Percentiles rank a stretch among this genome's conserved stretches.
Conservation (phyloP, 2,797 vertebrate genomes). For the Spondyliosoma cantharus region DNA sequence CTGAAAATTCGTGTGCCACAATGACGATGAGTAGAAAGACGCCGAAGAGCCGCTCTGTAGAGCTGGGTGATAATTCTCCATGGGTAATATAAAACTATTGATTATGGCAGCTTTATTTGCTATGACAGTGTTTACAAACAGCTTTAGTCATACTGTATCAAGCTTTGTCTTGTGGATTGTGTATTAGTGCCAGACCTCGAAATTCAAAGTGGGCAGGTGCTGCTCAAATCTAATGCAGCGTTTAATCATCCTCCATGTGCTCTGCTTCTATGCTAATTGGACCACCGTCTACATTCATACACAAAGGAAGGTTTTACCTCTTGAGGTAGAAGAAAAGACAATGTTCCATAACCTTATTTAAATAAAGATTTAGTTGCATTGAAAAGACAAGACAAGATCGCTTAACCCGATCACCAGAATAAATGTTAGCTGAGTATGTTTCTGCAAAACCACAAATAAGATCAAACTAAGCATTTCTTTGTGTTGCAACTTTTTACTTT, state of each 20-base stretch:
- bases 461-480: no score
- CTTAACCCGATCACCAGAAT: no score
- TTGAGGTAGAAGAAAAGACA: neutral
- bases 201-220: conserved; percentile 28
- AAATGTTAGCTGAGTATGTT: no score
- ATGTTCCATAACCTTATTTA: neutral
- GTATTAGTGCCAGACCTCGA: conserved; percentile 2
- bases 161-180: conserved; percentile 24
- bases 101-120: conserved; percentile 27
- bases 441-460: no score
- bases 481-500: no score
- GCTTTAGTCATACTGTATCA: conserved; percentile 32
- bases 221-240: neutral
- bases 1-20: no score
- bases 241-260: conserved; percentile 3
- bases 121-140: conserved; percentile 1
- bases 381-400: no score
- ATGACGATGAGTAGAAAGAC: neutral
- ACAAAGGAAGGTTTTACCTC: neutral
- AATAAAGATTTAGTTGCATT: neutral
- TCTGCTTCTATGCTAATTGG: conserved; percentile 12
- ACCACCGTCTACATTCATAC: neutral
- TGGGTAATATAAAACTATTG: conserved; percentile 13
- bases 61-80: conserved; percentile 11
- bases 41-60: neutral